phyloP scores from a whole-genome alignment of 2,888 invertebrate genomes.

The Dasysyrphus albostriatus region DNA sequence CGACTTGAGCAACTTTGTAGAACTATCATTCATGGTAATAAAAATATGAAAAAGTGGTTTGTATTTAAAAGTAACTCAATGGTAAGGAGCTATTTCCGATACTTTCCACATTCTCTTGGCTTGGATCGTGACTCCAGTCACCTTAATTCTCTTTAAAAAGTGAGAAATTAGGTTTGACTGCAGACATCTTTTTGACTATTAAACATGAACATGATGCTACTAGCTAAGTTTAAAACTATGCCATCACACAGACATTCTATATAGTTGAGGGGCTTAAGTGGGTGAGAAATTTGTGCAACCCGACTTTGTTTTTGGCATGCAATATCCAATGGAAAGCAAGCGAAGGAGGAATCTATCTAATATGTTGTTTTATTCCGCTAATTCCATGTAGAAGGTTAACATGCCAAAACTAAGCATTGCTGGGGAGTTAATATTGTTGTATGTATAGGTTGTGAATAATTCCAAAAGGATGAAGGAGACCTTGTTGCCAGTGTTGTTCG shows the following conservation, averaged over 20 bases:
- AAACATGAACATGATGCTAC: background rate
- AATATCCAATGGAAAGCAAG: background rate
- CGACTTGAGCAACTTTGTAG: no score
- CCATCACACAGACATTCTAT: slow-evolving; percentile 53
- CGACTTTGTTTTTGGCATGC: slow-evolving; percentile 1
- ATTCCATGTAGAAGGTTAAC: slow-evolving; percentile 24
- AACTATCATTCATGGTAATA: no score
- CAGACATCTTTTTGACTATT: background rate
- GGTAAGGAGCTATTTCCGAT: background rate
- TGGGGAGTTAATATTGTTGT: background rate
- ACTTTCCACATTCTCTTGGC: background rate
- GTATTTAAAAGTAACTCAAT: background rate
- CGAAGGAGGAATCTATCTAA: slow-evolving; percentile 14
- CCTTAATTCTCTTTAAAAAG: background rate
- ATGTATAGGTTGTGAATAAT: background rate
- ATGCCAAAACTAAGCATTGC: slow-evolving; percentile 14
- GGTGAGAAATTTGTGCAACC: background rate
- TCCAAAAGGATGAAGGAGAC: slow-evolving; percentile 13
- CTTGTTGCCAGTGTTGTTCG: slow-evolving; percentile 64
- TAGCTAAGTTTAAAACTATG: background rate
- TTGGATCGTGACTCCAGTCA: background rate
- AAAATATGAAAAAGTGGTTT: background rate
- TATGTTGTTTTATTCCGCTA: slow-evolving; percentile 57
- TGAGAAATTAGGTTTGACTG: background rate
- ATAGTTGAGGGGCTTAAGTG: background rate